Base-by-base conservation (phyloP, 2,888 invertebrate genomes). In the Melinaea menophilus region DNA sequence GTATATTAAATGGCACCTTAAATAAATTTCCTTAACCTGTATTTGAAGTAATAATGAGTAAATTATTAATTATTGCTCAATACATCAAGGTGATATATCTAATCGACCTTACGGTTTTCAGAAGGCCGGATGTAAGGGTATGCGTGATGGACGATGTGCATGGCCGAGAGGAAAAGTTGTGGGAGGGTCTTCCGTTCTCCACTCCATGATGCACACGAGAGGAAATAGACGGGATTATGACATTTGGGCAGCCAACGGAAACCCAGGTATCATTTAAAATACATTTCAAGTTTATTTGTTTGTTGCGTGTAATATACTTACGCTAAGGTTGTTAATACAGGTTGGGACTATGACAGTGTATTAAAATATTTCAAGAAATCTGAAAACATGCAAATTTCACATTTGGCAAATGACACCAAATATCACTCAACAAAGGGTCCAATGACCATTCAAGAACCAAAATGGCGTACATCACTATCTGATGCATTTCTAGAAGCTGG, bases 101-200 rank as follows among this genome's bases (percentile, higher is more conserved):
- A 51, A 60, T 56, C 62, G 61, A 60, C 56, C 63, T 65, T 69
- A 60, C 66, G 59, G 55, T 65, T 76, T 71, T 9, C 83, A 91
- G 79, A 74, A 78, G 51, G 73, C 77, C 65, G 95, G 95, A 0
- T 96, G 96, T 70, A 82, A 94, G 66, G 96, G 94, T 5, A 95
- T 96, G 94, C 93, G 93, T 64, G 93, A 92, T 51, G 94, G 94
- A 11, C 92, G 94, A 46, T 96, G 96, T 81, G 95, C 95, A 74
- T 96, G 95, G 96, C 95, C 95, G 0, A 88, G 97, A 11, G 95
- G 95, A 0, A 95, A 95, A 74, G 95, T 96, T 0, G 88, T 97
- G 0, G 97, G 97, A 0, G 97, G 97, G 0, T 94, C 94, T 0
- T 94, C 95, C 62, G 94, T 95, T 0, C 86, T 96, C 0, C 96